phyloP scores from a whole-genome alignment of 2,113 vertebrate species.

The Naja naja region DNA sequence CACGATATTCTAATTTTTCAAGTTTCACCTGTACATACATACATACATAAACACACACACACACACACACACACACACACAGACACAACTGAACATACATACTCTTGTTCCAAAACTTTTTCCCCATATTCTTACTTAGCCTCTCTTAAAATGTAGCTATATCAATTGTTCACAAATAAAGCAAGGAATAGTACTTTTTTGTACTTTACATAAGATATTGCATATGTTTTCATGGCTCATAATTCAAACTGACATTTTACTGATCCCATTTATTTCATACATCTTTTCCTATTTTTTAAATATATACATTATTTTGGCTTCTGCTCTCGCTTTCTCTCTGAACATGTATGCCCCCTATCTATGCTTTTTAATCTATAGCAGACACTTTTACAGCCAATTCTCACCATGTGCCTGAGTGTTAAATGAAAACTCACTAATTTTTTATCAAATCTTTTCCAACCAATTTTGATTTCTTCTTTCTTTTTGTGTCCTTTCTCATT shows the following conservation, averaged over 20 bases:
- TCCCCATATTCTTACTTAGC: background rate
- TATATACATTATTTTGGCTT: background rate
- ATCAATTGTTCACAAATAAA: background rate
- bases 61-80: background rate
- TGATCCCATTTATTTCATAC: background rate
- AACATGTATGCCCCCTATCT: background rate
- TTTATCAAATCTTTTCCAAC: background rate
- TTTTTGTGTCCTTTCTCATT: background rate
- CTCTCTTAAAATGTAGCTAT: background rate
- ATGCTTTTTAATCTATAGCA: background rate
- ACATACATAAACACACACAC: no score
- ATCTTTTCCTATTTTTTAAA: background rate
- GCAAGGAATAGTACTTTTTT: background rate
- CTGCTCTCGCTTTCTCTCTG: background rate
- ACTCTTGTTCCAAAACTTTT: background rate
- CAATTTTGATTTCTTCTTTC: background rate
- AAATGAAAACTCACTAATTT: background rate
- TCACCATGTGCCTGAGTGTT: background rate
- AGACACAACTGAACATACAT: background rate
- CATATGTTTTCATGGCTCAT: background rate
- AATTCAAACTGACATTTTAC: background rate
- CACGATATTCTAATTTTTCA: no score
- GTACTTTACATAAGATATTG: background rate
- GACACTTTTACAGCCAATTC: background rate
- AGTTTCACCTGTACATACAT: no score